Conservation (phyloP, 23 tunicate species). For the Trididemnum miniatum region DNA sequence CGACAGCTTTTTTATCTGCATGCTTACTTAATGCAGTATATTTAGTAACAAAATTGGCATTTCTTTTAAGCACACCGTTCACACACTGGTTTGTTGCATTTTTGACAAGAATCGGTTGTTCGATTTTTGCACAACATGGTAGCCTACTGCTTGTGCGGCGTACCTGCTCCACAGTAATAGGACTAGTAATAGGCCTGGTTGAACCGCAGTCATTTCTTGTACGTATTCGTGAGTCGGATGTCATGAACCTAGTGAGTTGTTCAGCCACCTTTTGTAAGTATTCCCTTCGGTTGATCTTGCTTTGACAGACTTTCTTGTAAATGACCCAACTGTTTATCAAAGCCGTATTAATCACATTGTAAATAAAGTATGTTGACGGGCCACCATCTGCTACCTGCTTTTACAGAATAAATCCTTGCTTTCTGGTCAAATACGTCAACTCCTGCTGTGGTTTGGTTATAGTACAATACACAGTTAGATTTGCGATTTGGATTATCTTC, state of each 20-base stretch:
- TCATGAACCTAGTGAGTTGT: constrained; percentile 10
- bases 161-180: background rate
- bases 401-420: constrained; percentile 11
- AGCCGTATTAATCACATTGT: background rate
- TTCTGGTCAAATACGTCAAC: constrained; percentile 17
- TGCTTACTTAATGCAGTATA: background rate
- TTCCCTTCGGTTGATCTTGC: constrained; percentile 34
- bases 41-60: too few species aligned
- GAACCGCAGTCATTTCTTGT: constrained; percentile 4
- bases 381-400: constrained; percentile 11
- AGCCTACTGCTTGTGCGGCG: constrained; percentile 19
- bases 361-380: too few species aligned
- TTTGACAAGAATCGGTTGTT: constrained; percentile 19
- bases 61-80: constrained; percentile 24
- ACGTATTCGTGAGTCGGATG: background rate
- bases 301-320: too few species aligned
- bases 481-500: too few species aligned
- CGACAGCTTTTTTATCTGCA: background rate
- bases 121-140: constrained; percentile 9
- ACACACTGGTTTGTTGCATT: constrained; percentile 29
- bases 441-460: constrained; percentile 13
- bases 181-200: constrained; percentile 6
- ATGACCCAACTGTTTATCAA: too few species aligned
- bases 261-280: constrained; percentile 24
- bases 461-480: constrained; percentile 5